Evolutionary conservation across 2,113 vertebrate genomes (phyloP).

Genomic region (Cochlearius cochlearius): DNA sequence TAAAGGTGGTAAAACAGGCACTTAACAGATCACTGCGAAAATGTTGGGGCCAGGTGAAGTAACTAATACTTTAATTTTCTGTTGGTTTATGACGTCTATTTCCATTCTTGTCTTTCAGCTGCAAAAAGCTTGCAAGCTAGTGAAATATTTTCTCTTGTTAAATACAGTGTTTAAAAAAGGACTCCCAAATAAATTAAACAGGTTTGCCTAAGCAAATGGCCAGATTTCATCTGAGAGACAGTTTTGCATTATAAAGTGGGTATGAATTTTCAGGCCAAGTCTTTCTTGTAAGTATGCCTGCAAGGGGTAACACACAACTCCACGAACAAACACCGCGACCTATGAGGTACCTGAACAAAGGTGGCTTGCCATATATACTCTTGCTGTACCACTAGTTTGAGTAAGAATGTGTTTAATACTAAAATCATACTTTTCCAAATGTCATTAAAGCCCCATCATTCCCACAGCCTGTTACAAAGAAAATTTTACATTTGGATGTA

Average conservation of each 20-base stretch:
- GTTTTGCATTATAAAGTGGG: not conserved
- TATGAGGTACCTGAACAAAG: not conserved
- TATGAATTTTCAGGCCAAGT: not conserved
- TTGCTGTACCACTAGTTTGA: not conserved
- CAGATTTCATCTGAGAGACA: not conserved
- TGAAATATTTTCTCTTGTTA: not conserved
- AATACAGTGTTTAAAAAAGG: not conserved
- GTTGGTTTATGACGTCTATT: not conserved
- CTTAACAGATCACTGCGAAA: not conserved
- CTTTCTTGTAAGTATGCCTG: not conserved
- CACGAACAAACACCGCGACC: accelerated
- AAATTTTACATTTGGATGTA: not conserved
- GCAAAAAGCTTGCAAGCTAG: not conserved
- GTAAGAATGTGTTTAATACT: not conserved
- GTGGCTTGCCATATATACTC: too few species aligned
- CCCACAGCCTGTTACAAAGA: not conserved
- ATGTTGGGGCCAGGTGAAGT: not conserved
- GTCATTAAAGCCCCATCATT: not conserved
- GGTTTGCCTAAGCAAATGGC: not conserved
- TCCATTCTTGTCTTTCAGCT: not conserved
- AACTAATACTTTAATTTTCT: not conserved
- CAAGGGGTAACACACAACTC: not conserved
- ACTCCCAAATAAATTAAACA: not conserved
- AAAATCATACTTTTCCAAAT: not conserved
- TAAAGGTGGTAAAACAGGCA: not conserved